Conservation (phyloP, 2,888 invertebrate genomes). For the Epirrhoe tristata region DNA sequence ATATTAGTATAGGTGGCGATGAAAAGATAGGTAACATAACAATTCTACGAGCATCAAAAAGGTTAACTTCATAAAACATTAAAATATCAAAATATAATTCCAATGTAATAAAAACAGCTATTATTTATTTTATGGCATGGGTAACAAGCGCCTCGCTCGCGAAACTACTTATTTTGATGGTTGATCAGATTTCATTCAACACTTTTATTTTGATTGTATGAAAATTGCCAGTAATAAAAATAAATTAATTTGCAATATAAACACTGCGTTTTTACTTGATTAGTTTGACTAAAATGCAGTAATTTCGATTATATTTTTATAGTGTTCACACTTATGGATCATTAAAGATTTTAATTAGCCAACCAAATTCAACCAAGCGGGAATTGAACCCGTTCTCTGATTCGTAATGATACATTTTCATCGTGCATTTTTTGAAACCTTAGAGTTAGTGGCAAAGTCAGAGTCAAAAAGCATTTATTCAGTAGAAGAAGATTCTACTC, state of each 20-base stretch:
- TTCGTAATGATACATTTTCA: too few relatives aligned
- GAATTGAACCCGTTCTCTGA: too few relatives aligned
- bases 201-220: constrained; percentile 62
- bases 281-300: not conserved
- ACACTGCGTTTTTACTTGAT: constrained; percentile 33
- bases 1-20: too few relatives aligned
- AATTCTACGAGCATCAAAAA: too few relatives aligned
- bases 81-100: not conserved
- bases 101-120: constrained; percentile 18
- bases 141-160: constrained; percentile 26
- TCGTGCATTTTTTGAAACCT: too few relatives aligned
- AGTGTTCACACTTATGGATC: too few relatives aligned
- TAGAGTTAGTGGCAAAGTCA: too few relatives aligned
- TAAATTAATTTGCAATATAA: constrained; percentile 52
- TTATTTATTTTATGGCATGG: constrained; percentile 9
- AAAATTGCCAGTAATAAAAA: constrained; percentile 60
- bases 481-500: too few relatives aligned
- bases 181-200: constrained; percentile 61
- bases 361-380: too few relatives aligned
- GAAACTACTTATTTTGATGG: constrained; percentile 54
- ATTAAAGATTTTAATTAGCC: too few relatives aligned
- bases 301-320: not conserved
- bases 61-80: not conserved
- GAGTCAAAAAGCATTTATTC: too few relatives aligned
- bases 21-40: too few relatives aligned